Base-by-base conservation (phyloP, 1,140 invertebrate genomes). In the Drosophila cardini region DNA sequence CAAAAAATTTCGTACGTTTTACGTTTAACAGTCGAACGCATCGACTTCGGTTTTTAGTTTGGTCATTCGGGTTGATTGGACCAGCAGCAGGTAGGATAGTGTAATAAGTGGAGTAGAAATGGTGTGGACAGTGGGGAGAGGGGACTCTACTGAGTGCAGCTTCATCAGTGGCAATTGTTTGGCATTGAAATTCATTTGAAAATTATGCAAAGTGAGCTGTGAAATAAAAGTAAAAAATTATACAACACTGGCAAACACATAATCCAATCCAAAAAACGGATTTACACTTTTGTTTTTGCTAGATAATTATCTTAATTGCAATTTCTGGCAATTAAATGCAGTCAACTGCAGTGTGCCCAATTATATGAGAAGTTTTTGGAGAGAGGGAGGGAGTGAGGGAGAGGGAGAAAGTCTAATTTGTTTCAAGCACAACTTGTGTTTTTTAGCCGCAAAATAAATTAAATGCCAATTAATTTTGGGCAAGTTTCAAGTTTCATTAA, bases 301-400 rank as follows among this genome's bases (percentile, higher is more conserved):
- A 75, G 83, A 87, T 87, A 87, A 87, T 87, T 89, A 87, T 84
- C 84, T 89, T 87, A 87, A 87, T 87, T 89, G 76, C 84, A 83
- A 89, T 87, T 87, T 78, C 76, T 87, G 72, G 72, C 69, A 87
- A 87, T 87, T 83, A 77, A 77, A 83, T 89, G 70, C 80, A 72
- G 77, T 68, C 71, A 64, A 56, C 64, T 76, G 46, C 68, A 82
- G 73, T 60, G 67, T 30, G 56, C 50, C 70, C 64, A 83, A 84
- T 84, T 80, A 68, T 32, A 62, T 64, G 43, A 40, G n/a, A n/a
- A n/a, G n/a, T n/a, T n/a, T n/a, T n/a, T n/a, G n/a, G n/a, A n/a
- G n/a, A n/a, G n/a, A n/a, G n/a, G n/a, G n/a, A n/a, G n/a, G n/a
- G n/a, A n/a, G n/a, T n/a, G n/a, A n/a, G n/a, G n/a, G n/a, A n/a